Evolutionary conservation across 2,888 invertebrate genomes (phyloP), one percentile per base, ranked within the genome.

Genomic region (Spilarctia lutea): DNA sequence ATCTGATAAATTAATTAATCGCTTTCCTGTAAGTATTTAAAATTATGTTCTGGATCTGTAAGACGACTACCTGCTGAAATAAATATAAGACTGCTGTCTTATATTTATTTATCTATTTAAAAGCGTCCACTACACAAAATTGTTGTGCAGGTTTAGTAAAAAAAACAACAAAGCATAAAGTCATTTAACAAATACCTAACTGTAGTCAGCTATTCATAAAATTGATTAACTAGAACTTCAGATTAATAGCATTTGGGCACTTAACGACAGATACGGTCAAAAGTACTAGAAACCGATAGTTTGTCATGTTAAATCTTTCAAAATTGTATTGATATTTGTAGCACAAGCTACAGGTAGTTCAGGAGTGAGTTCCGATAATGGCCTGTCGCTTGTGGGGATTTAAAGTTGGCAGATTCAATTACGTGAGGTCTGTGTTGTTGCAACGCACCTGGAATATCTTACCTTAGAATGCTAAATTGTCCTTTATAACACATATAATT

Each of bases 391-490:
- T 74, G 69, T 72, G 77, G 75, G 85, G 86, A 88, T 81, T 89
- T 87, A 88, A 89, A 88, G 82, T 87, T 91, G 91, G 84, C 93
- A 91, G 91, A 90, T 93, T 92, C 92, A 92, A 93, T 93, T 91
- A 92, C 83, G 77, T 39, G 80, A 77, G 83, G 82, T 83, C 79
- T 35, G 8, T 74, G 78, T 72, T 76, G 73, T 71, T 72, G 70
- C 71, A 73, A 75, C 82, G 76, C 88, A 71, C 42, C 63, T 71
- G 71, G 33, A 42, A 52, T n/a, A 30, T 20, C 18, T 10, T 52
- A 18, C 68, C n/a, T 56, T 69, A 11, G 48, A 33, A 68, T 48
- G 3, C 16, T 33, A 69, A 52, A 24, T 35, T 52, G 20, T 68
- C 20, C 27, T 45, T 27, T 30, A 39, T 30, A 68, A 30, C 68